These are phyloP conservation scores for Falco biarmicus DNA, from an alignment of 2,797 vertebrate species.

Conservation along the genomic window DNA sequence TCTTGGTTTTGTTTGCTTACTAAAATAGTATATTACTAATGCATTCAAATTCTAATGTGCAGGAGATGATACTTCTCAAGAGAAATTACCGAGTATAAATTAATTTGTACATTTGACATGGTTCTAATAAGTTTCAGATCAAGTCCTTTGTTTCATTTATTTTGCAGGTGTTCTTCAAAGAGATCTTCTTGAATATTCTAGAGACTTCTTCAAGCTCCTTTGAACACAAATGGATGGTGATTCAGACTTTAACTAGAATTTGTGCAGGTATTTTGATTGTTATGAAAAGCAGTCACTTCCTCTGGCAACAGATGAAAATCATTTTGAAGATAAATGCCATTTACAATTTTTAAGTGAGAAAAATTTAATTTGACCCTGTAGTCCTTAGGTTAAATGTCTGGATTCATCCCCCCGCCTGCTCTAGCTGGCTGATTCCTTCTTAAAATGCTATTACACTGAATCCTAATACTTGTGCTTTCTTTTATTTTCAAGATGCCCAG, in stretches of 20 bases:
- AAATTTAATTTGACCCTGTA: neutral
- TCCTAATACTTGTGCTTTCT: slow-evolving; percentile 23
- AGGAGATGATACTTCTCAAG: neutral
- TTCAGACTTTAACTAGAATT: slow-evolving; percentile 96
- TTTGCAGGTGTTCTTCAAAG: slow-evolving; percentile 94
- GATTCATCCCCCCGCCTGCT: neutral
- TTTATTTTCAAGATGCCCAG: slow-evolving; percentile 88
- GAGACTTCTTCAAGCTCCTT: slow-evolving; percentile 97
- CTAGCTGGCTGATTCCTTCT: neutral
- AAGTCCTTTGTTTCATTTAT: neutral
- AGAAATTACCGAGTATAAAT: neutral
- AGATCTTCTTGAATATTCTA: slow-evolving; percentile 97
- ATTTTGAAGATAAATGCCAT: neutral
- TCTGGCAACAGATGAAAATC: neutral
- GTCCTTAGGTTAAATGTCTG: neutral
- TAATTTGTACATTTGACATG: neutral
- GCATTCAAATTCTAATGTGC: neutral
- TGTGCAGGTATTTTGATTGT: slow-evolving; percentile 87
- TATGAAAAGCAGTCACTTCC: neutral
- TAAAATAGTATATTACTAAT: neutral
- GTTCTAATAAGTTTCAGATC: neutral
- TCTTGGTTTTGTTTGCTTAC: neutral
- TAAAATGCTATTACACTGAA: neutral
- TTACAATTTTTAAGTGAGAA: neutral
- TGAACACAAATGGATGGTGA: slow-evolving; percentile 99